A percentile compares a stretch with the other conserved stretches of the same genome.
These are phyloP conservation scores for Fragum sueziense DNA, from an alignment of 2,888 invertebrate species.

Conservation along the genomic window DNA sequence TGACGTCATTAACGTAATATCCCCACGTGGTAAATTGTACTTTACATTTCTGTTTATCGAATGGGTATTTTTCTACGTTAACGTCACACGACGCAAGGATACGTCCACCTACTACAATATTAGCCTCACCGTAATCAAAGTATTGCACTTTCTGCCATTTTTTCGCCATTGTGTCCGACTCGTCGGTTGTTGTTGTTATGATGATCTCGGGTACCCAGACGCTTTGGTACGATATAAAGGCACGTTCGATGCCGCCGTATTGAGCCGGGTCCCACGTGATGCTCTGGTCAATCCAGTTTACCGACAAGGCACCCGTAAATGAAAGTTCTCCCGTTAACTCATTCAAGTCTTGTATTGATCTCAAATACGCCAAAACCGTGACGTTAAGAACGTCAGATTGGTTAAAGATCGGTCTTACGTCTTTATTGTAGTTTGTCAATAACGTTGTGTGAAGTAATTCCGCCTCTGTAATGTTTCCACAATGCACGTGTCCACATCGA, in stretches of 20 bases:
- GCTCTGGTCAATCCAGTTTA: conserved; percentile 35
- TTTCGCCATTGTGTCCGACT: conserved; percentile 43
- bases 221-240: conserved; percentile 22
- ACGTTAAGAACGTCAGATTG: conserved; percentile 23
- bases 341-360: conserved; percentile 46
- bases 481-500: neutral
- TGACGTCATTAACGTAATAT: conserved; percentile 34
- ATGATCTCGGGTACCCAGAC: conserved; percentile 60
- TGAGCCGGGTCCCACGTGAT: conserved; percentile 34
- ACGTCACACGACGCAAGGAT: conserved; percentile 51
- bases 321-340: conserved; percentile 45
- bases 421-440: conserved; percentile 33
- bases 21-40: conserved; percentile 47
- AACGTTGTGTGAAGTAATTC: conserved; percentile 12
- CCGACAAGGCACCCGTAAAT: conserved; percentile 14
- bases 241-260: conserved; percentile 11
- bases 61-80: conserved; percentile 53
- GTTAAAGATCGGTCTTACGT: conserved; percentile 21
- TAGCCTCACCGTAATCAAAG: conserved; percentile 27
- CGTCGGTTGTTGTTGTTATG: conserved; percentile 51
- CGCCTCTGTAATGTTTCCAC: neutral
- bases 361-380: conserved; percentile 24
- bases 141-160: conserved; percentile 46
- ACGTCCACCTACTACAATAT: conserved; percentile 31
- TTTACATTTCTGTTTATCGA: conserved; percentile 50